Evolutionary conservation across 2,113 vertebrate genomes (phyloP), one percentile per base, ranked within the genome.

Genomic region (Cryptoleucopteryx plumbea): DNA sequence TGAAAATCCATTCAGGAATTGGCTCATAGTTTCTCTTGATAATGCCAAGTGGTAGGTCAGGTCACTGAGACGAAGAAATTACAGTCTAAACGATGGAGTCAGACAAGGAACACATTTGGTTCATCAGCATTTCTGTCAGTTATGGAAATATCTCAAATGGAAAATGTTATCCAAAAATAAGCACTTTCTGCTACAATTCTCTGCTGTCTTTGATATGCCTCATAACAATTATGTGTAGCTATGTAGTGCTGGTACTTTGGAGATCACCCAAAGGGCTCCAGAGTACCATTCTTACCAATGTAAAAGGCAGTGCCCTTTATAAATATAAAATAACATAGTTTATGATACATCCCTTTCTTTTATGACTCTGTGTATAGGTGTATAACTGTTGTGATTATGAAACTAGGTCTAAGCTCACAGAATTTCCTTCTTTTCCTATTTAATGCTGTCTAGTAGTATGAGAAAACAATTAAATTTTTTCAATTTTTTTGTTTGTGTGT

Each of bases 1-100:
- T 88, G 78, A 96, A 84, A 95, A 94, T 70, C 62, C 72, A 81
- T 86, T 92, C 72, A 83, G 55, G 63, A 86, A 75, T n/a, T 74
- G 59, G 43, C n/a, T 84, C 27, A 25, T 63, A 47, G 31, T 82
- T 94, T 67, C 55, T 92, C 22, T 53, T 86, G 75, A 65, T 85
- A 82, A 43, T 82, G 52, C 19, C 0, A 4, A 84, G 68, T 34
- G 34, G 55, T 74, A 84, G 45, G 45, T 84, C 50, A 88, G 83
- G 59, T 67, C 83, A 90, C 65, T 29, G 50, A 73, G 71, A 97
- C 3, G 36, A 94, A 91, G 79, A 90, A 91, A 53, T 80, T 58
- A 47, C 31, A 77, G 47, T 83, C n/a, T 81, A 61, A 94, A 81
- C 1, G 17, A 75, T 31, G 34, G 61, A 96, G 40, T 86, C 75